Conservation (phyloP, 2,888 invertebrate genomes). For the Lepidocyrtoides sp. region DNA sequence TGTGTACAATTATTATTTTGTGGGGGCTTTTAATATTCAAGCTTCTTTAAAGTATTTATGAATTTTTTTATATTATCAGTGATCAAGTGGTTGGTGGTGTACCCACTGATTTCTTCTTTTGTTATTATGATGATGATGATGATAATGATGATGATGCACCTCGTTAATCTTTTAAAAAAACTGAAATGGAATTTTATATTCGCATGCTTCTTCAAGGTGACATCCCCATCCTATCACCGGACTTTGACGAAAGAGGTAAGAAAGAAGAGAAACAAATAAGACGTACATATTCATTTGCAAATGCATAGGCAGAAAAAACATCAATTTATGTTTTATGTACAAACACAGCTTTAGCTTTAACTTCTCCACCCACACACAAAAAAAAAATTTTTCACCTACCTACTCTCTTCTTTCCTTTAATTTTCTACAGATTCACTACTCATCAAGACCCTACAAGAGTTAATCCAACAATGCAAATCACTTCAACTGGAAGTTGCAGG, state of each 20-base stretch:
- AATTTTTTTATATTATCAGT: neutral
- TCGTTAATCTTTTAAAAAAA: slow-evolving; percentile 7
- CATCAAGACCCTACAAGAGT: slow-evolving; percentile 90
- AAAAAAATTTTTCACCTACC: slow-evolving; percentile 2
- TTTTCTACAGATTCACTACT: slow-evolving; percentile 88
- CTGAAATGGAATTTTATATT: slow-evolving; percentile 28
- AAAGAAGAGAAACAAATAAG: neutral
- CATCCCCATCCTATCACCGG: slow-evolving; percentile 89
- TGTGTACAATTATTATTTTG: neutral
- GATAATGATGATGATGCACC: neutral
- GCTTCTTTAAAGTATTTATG: slow-evolving; percentile 25
- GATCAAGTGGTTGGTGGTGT: neutral
- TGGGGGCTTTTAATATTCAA: slow-evolving; percentile 61
- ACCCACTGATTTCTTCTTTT: slow-evolving; percentile 15
- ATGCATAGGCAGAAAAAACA: neutral
- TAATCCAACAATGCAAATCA: slow-evolving; percentile 90
- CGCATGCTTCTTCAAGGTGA: slow-evolving; percentile 88
- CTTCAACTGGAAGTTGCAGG: slow-evolving; percentile 91
- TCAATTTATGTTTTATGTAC: neutral
- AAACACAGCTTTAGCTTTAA: slow-evolving; percentile 21
- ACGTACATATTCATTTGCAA: neutral
- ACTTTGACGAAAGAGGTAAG: slow-evolving; percentile 89
- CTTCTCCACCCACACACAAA: slow-evolving; percentile 44
- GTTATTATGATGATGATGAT: neutral
- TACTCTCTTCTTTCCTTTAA: slow-evolving; percentile 82